Evolutionary conservation across 2,888 invertebrate genomes (phyloP).

Genomic region (Apamea epomidion): DNA sequence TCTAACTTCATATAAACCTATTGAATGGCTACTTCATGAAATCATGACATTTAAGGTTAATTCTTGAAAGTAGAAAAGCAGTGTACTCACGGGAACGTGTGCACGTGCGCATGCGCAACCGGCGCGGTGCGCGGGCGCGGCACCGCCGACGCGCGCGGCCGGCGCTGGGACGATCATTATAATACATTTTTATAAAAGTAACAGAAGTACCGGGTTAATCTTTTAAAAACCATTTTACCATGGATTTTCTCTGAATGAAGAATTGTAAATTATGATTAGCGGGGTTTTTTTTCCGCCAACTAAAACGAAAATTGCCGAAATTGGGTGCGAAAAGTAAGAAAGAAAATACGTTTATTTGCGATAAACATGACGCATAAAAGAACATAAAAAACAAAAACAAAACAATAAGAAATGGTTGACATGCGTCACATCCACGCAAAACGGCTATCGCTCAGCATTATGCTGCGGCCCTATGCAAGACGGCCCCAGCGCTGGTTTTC

Average conservation of each 20-base stretch:
- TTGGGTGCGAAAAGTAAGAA: not conserved
- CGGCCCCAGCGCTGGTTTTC: too few species aligned
- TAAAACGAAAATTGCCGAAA: not conserved
- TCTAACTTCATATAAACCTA: not conserved
- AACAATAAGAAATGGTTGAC: too few species aligned
- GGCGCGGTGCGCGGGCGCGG: slow-evolving; percentile 72
- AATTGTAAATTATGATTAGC: too few species aligned
- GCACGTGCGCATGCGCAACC: slow-evolving; percentile 15
- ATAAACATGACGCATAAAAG: too few species aligned
- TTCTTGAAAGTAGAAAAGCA: not conserved
- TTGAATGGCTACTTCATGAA: not conserved
- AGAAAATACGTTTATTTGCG: too few species aligned
- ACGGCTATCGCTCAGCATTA: too few species aligned
- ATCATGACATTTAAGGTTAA: not conserved
- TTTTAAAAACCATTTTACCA: too few species aligned
- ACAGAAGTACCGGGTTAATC: not conserved
- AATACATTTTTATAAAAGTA: not conserved
- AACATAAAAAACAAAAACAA: too few species aligned
- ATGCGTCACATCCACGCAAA: too few species aligned
- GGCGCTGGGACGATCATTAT: not conserved
- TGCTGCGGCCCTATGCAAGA: too few species aligned
- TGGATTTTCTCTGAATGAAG: too few species aligned
- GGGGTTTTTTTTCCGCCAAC: not conserved
- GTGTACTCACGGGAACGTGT: not conserved
- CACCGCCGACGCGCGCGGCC: not conserved